phyloP scores from a whole-genome alignment of 2,113 vertebrate species.

The Bubo scandiacus region DNA sequence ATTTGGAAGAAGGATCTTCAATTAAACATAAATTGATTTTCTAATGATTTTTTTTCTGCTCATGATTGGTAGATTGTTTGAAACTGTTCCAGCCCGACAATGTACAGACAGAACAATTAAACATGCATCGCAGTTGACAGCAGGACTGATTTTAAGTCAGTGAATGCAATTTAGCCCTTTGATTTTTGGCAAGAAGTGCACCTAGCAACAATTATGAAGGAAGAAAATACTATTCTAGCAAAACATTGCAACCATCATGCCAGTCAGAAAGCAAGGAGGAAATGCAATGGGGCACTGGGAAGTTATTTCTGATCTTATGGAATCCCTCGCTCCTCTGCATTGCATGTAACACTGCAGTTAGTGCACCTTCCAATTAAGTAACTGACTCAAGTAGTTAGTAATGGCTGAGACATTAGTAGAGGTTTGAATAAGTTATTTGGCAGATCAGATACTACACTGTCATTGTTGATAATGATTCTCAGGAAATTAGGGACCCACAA shows the following conservation, averaged over 20 bases:
- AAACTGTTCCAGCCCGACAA: conserved; percentile 60
- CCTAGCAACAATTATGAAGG: background rate
- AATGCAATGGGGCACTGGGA: background rate
- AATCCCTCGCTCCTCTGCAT: background rate
- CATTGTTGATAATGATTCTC: background rate
- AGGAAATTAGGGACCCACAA: background rate
- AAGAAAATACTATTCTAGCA: background rate
- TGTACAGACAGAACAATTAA: conserved; percentile 56
- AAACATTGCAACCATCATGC: background rate
- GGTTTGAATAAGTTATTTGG: background rate
- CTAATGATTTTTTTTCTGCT: conserved; percentile 64
- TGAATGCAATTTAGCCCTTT: conserved; percentile 37
- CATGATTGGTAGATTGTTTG: conserved; percentile 57
- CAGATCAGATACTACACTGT: background rate
- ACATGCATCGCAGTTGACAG: background rate
- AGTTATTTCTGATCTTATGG: background rate
- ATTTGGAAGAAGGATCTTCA: conserved; percentile 73
- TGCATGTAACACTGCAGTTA: background rate
- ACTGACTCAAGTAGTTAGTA: background rate
- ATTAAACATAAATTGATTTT: conserved; percentile 80
- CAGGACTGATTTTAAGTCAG: conserved; percentile 34
- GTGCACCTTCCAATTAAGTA: background rate
- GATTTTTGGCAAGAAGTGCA: conserved; percentile 21
- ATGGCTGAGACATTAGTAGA: background rate
- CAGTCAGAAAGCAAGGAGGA: background rate